These are phyloP conservation scores for Pherbina coryleti DNA, from an alignment of 2,888 invertebrate species.

Conservation along the genomic window DNA sequence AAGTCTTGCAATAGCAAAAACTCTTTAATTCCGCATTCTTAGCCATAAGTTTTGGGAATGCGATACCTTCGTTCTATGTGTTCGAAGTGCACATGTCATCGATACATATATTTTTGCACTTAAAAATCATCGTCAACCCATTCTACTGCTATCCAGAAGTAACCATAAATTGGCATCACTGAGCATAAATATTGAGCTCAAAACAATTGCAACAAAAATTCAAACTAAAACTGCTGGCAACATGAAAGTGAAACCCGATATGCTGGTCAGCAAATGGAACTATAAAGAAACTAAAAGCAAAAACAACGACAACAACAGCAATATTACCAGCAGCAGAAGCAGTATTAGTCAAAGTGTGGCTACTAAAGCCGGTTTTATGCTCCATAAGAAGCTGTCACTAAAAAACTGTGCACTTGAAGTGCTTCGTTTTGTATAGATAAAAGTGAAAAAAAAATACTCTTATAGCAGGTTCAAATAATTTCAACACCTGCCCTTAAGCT, in stretches of 20 bases:
- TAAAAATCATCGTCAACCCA: not conserved
- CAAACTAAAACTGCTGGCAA: not conserved
- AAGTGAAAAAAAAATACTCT: not conserved
- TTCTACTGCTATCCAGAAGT: not conserved
- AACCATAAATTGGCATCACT: not conserved
- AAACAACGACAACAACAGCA: not conserved
- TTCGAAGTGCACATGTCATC: not conserved
- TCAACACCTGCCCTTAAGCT: not conserved
- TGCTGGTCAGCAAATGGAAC: not conserved
- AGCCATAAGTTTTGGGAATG: too few relatives aligned
- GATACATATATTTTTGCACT: not conserved
- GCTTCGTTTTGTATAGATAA: not conserved
- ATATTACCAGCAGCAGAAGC: too few relatives aligned
- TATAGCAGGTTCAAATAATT: not conserved
- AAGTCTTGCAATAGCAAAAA: too few relatives aligned
- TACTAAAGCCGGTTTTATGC: not conserved
- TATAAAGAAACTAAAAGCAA: not conserved
- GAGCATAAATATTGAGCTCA: not conserved
- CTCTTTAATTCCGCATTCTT: too few relatives aligned
- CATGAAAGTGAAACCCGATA: conserved; percentile 5
- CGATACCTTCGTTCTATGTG: not conserved
- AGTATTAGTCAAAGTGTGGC: not conserved
- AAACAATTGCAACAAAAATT: not conserved
- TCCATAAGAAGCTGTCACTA: not conserved
- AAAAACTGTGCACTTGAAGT: not conserved